Percentiles rank a stretch among this genome's conserved stretches.
Evolutionary conservation across 1,140 invertebrate species (phyloP).

Genomic region (Fopius arisanus): DNA sequence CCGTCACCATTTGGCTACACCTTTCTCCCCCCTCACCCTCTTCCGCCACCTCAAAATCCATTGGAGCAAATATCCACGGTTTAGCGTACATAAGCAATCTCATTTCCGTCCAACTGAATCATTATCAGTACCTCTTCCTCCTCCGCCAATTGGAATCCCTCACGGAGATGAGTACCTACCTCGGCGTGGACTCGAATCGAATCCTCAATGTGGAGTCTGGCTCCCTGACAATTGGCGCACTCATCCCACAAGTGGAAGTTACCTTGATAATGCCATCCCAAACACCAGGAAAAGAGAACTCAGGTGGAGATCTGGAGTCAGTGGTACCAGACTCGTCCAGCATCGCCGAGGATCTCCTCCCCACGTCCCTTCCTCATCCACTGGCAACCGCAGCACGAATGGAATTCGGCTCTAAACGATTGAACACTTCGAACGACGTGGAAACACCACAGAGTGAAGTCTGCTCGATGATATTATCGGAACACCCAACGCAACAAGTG

Average conservation of each 20-base stretch:
- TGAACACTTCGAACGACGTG: conserved; percentile 58
- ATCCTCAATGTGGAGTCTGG: conserved; percentile 70
- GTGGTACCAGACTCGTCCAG: conserved; percentile 83
- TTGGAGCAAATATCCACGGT: conserved; percentile 71
- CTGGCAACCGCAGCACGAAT: conserved; percentile 43
- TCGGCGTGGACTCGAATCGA: conserved; percentile 80
- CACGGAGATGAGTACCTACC: conserved; percentile 79
- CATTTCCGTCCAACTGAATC: conserved; percentile 87
- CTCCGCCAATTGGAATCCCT: conserved; percentile 84
- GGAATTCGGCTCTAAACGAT: conserved; percentile 52
- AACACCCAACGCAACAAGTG: conserved; percentile 45
- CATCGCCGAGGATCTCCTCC: conserved; percentile 74
- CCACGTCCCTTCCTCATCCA: conserved; percentile 42
- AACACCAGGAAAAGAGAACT: conserved; percentile 82
- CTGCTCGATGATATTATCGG: conserved; percentile 56
- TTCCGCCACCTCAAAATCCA: conserved; percentile 27
- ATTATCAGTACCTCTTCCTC: conserved; percentile 92
- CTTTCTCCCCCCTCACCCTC: conserved; percentile 46
- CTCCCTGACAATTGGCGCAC: conserved; percentile 76
- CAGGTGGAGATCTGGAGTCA: conserved; percentile 80
- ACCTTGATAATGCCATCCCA: conserved; percentile 86
- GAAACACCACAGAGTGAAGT: conserved; percentile 58
- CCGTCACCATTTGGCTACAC: conserved; percentile 82
- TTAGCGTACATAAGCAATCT: conserved; percentile 80
- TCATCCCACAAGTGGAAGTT: conserved; percentile 85